A percentile compares a stretch with the other conserved stretches of the same genome.
phyloP scores from a whole-genome alignment of 2,888 invertebrate genomes.

The Aradus depressus region DNA sequence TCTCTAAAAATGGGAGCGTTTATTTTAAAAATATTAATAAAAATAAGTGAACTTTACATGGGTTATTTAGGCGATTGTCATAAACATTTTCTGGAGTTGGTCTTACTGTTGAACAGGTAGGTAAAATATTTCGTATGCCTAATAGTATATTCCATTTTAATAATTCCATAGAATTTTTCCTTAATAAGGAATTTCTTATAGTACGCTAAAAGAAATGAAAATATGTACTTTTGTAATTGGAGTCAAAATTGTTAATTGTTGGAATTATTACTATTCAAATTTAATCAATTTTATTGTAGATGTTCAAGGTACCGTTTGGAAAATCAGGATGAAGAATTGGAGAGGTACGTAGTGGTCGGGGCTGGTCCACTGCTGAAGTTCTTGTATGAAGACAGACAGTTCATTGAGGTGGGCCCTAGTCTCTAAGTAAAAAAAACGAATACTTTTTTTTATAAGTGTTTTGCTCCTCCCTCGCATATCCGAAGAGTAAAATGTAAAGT shows the following conservation, averaged over 20 bases:
- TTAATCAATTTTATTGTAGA: constrained; percentile 1
- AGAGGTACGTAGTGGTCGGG: constrained; percentile 10
- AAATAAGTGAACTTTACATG: constrained; percentile 11
- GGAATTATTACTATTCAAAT: neutral
- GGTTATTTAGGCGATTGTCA: constrained; percentile 8
- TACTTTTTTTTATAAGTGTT: neutral
- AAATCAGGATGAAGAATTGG: neutral
- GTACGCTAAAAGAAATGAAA: neutral
- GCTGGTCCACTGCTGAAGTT: constrained; percentile 5
- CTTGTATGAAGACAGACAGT: constrained; percentile 1
- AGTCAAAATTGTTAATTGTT: neutral
- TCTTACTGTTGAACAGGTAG: constrained; percentile 9
- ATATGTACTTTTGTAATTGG: neutral
- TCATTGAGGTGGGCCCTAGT: constrained; percentile 2
- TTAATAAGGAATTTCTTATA: neutral
- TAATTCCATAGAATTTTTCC: neutral
- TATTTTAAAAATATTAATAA: constrained; percentile 11
- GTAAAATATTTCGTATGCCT: too few relatives aligned
- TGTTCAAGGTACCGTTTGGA: constrained; percentile 3
- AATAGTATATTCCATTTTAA: neutral
- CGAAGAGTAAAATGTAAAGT: too few relatives aligned
- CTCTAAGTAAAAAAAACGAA: neutral
- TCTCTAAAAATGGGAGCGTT: constrained; percentile 12
- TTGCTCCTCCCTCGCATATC: too few relatives aligned
- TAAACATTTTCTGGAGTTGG: neutral